phyloP scores from a whole-genome alignment of 2,888 invertebrate genomes.

The Andrena bucephala region DNA sequence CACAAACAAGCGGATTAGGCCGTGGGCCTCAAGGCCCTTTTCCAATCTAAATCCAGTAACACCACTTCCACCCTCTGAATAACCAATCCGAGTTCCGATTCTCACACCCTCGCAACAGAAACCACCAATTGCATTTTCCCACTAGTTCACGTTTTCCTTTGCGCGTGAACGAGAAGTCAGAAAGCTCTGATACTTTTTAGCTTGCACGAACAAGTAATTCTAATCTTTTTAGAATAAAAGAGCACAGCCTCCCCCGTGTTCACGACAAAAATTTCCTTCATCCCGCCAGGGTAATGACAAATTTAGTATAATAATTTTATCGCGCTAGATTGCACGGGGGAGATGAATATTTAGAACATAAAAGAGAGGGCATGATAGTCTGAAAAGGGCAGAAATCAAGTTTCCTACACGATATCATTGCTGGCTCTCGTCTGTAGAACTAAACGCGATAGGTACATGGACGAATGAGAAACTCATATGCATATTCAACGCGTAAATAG shows the following conservation, averaged over 20 bases:
- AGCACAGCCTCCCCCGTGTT: too few relatives aligned
- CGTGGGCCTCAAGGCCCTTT: too few relatives aligned
- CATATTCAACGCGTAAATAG: slow-evolving; percentile 27
- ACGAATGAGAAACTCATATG: slow-evolving; percentile 10
- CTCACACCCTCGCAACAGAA: too few relatives aligned
- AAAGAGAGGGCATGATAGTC: background rate
- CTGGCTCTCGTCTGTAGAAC: slow-evolving; percentile 8
- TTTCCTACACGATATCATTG: background rate
- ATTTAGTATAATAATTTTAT: background rate
- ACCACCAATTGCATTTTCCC: too few relatives aligned
- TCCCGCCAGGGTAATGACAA: background rate
- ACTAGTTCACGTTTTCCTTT: too few relatives aligned
- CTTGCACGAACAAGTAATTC: too few relatives aligned
- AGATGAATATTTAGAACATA: background rate
- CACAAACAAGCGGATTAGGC: too few relatives aligned
- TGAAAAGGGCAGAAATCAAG: background rate
- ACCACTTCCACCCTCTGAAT: too few relatives aligned
- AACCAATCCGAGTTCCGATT: too few relatives aligned
- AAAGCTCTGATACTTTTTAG: too few relatives aligned
- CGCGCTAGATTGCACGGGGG: background rate
- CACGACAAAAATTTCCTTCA: background rate
- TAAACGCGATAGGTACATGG: slow-evolving; percentile 32
- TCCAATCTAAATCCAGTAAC: too few relatives aligned
- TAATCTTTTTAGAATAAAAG: background rate
- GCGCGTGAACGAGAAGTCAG: too few relatives aligned